Evolutionary conservation across 2,797 vertebrate genomes (phyloP).

Genomic region (Pipistrellus kuhlii): DNA sequence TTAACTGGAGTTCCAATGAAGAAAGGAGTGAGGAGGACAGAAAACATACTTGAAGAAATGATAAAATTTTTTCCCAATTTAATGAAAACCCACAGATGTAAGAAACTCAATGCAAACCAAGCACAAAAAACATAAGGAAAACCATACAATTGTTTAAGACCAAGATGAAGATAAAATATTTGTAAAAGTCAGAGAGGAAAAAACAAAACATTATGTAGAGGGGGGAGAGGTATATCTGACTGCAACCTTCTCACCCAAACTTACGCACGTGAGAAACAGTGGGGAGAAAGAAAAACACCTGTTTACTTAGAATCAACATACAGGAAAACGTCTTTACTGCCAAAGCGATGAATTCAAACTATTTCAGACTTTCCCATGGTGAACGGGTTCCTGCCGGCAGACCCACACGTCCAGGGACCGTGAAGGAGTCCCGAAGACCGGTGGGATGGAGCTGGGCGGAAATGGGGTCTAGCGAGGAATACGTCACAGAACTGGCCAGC

Average conservation of each 20-base stretch:
- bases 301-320: background rate
- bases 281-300: too few species aligned
- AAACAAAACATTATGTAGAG: background rate
- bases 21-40: background rate
- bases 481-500: background rate
- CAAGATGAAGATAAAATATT: background rate
- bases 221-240: background rate
- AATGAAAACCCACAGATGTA: background rate
- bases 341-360: background rate
- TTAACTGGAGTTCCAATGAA: background rate
- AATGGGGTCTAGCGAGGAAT: background rate
- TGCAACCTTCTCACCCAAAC: background rate
- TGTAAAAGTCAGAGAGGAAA: background rate
- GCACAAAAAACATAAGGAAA: background rate
- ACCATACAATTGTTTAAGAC: background rate
- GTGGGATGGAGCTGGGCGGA: background rate
- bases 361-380: background rate
- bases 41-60: background rate
- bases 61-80: background rate
- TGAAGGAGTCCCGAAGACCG: background rate
- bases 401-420: background rate
- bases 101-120: background rate
- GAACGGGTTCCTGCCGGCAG: background rate
- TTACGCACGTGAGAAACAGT: background rate
- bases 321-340: background rate